Conservation (phyloP, 2,113 vertebrate species). For the Oncorhynchus gorbuscha region DNA sequence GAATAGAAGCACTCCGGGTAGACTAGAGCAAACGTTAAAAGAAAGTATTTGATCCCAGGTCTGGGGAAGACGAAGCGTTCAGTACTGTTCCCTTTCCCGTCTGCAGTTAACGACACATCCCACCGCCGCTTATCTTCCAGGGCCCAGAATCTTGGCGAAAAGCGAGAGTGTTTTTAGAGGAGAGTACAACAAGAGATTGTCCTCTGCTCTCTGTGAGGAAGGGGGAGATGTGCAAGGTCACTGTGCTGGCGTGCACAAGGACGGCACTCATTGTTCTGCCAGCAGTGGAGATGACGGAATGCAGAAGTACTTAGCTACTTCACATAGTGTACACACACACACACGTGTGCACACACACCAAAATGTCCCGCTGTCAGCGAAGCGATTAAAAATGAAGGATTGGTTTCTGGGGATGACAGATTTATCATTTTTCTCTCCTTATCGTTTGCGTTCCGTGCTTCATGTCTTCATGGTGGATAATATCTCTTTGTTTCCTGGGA, state of each 20-base stretch:
- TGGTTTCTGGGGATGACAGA: not conserved
- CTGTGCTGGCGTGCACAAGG: slow-evolving; percentile 38
- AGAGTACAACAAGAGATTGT: slow-evolving; percentile 18
- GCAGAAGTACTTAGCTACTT: not conserved
- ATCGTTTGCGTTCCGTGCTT: slow-evolving; percentile 2
- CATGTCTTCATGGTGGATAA: slow-evolving; percentile 1
- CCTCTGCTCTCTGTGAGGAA: slow-evolving; percentile 34
- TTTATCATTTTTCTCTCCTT: not conserved
- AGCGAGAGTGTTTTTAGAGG: slow-evolving; percentile 9
- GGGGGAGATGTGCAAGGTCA: slow-evolving; percentile 35
- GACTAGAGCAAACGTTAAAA: no score
- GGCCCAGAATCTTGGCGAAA: slow-evolving; percentile 24
- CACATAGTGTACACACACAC: slow-evolving; percentile 9
- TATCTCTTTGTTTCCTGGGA: slow-evolving; percentile 1
- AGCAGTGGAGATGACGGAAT: not conserved
- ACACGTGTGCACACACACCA: slow-evolving; percentile 5
- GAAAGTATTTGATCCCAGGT: no score
- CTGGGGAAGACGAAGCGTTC: not conserved
- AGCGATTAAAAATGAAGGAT: not conserved
- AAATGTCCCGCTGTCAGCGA: not conserved
- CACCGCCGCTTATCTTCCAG: slow-evolving; percentile 29
- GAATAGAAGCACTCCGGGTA: no score
- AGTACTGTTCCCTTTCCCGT: slow-evolving; percentile 14
- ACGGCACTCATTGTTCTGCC: slow-evolving; percentile 15
- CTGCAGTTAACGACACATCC: slow-evolving; percentile 22